These are phyloP conservation scores for Hypolimnas misippus DNA, from an alignment of 2,888 invertebrate species.

Conservation along the genomic window DNA sequence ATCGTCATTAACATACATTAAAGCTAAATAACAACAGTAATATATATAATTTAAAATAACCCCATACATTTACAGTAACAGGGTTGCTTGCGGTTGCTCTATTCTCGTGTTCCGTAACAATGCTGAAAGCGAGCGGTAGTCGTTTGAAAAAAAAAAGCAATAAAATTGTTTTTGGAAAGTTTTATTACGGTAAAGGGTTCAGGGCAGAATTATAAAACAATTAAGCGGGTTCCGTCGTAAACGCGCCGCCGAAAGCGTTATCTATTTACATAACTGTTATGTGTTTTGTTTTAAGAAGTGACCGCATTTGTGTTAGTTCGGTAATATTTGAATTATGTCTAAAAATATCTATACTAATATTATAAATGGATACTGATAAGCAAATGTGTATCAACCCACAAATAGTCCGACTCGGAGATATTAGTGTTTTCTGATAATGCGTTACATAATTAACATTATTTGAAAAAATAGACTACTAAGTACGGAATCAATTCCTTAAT, in stretches of 20 bases:
- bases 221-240: conserved; percentile 56
- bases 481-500: too few species aligned
- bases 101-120: conserved; percentile 32
- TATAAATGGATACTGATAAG: too few species aligned
- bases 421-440: too few species aligned
- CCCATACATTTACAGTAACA: conserved; percentile 17
- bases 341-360: conserved; percentile 8
- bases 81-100: conserved; percentile 29
- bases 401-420: too few species aligned
- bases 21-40: not conserved
- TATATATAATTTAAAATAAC: not conserved
- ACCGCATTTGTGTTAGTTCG: conserved; percentile 16
- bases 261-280: conserved; percentile 60
- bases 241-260: conserved; percentile 55
- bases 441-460: not conserved
- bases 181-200: conserved; percentile 75
- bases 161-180: conserved; percentile 75
- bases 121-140: conserved; percentile 48
- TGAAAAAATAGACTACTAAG: too few species aligned
- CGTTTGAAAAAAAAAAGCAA: conserved; percentile 58
- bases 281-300: conserved; percentile 16
- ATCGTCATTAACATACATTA: not conserved
- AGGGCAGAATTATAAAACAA: conserved; percentile 66
- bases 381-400: too few species aligned
- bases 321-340: not conserved